Percentiles rank a stretch among this genome's conserved stretches.
phyloP scores from a whole-genome alignment of 2,113 vertebrate genomes.

The Eulemur rufifrons region DNA sequence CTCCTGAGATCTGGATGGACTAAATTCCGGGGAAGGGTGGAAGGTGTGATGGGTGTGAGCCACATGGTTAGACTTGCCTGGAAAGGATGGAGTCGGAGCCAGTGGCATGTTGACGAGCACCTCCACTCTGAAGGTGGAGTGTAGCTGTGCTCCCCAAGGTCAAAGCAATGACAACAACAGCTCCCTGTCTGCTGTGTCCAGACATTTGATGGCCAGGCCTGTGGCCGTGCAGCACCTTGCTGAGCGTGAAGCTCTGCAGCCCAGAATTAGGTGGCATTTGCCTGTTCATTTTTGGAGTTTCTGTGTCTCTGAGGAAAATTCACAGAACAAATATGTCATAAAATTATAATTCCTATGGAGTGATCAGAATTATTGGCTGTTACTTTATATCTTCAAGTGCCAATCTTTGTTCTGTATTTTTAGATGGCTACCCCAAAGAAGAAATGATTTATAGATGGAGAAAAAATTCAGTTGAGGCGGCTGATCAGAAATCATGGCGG shows the following conservation, averaged over 20 bases:
- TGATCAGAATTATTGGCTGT: neutral
- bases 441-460: slow-evolving; percentile 99
- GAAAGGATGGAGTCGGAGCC: fast-evolving
- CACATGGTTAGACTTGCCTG: neutral
- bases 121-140: neutral
- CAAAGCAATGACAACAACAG: neutral
- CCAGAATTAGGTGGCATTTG: neutral
- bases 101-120: neutral
- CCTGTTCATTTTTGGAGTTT: neutral
- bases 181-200: too few relatives aligned
- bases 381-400: neutral
- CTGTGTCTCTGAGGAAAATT: neutral
- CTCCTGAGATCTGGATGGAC: neutral
- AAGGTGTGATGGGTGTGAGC: too few relatives aligned
- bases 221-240: fast-evolving
- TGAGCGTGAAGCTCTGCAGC: fast-evolving
- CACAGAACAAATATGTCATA: neutral
- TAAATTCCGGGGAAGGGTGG: fast-evolving
- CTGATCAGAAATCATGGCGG: slow-evolving; percentile 97
- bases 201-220: neutral
- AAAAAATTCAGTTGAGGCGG: slow-evolving; percentile 95
- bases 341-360: neutral
- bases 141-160: too few relatives aligned
- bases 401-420: slow-evolving; percentile 79
- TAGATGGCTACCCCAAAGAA: slow-evolving; percentile 97